These are phyloP conservation scores for Oncorhynchus mykiss DNA, from an alignment of 2,113 vertebrate genomes.

Conservation along the genomic window DNA sequence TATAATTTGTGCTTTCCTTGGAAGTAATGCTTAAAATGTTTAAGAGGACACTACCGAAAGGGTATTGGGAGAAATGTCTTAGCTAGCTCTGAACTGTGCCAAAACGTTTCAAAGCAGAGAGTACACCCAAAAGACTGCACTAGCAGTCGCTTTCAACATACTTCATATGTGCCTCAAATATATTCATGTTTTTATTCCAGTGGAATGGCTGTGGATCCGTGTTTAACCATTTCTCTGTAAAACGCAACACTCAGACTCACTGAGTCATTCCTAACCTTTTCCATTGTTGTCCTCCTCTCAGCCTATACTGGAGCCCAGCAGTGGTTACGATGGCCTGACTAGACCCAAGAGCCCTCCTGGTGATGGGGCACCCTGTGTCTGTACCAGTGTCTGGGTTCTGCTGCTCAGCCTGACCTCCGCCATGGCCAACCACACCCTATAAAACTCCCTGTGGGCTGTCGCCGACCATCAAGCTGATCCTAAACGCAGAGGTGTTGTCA, in stretches of 20 bases:
- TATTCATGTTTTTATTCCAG: background rate
- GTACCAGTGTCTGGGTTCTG: constrained; percentile 64
- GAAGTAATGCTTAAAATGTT: no score
- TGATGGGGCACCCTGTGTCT: constrained; percentile 54
- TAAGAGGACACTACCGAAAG: no score
- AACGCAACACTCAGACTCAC: constrained; percentile 6
- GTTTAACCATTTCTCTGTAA: background rate
- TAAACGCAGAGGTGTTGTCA: constrained; percentile 62
- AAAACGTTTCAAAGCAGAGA: no score
- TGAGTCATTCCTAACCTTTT: constrained; percentile 67
- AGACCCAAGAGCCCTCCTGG: constrained; percentile 44
- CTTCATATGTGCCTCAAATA: no score
- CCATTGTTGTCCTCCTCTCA: constrained; percentile 42
- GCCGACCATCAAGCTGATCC: constrained; percentile 69
- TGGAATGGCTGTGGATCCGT: background rate
- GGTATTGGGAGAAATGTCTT: no score
- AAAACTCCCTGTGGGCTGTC: constrained; percentile 37
- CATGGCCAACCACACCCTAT: constrained; percentile 60
- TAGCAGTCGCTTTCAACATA: no score
- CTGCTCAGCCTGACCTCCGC: constrained; percentile 59
- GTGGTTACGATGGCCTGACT: constrained; percentile 32
- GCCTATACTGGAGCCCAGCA: constrained; percentile 48
- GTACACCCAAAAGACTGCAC: no score
- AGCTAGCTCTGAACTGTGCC: no score
- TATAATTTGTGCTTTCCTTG: no score